Evolutionary conservation across 2,113 vertebrate genomes (phyloP).

Genomic region (Microtus richardsoni): DNA sequence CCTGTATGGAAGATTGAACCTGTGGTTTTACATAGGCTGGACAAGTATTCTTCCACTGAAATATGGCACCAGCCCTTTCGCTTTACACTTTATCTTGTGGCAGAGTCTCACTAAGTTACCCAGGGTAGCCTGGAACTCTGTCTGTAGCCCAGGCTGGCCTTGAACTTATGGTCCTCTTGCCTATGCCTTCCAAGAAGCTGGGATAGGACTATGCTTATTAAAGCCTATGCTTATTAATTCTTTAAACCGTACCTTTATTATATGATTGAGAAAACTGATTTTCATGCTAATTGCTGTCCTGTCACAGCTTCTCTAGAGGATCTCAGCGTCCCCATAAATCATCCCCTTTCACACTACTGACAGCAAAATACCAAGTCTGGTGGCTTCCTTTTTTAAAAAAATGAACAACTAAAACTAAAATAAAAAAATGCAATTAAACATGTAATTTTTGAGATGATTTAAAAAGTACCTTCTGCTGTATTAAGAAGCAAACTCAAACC

Average conservation of each 20-base stretch:
- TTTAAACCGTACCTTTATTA: not conserved
- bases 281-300: not conserved
- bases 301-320: not conserved
- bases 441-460: not conserved
- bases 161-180: not conserved
- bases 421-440: not conserved
- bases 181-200: not conserved
- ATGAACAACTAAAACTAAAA: not conserved
- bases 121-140: not conserved
- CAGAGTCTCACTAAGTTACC: not conserved
- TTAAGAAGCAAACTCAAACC: not conserved
- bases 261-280: not conserved
- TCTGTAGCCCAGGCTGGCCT: not conserved
- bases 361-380: not conserved
- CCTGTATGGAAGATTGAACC: not conserved
- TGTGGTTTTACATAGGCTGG: not conserved
- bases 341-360: not conserved
- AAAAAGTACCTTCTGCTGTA: not conserved
- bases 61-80: too few species aligned
- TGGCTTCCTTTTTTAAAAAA: not conserved
- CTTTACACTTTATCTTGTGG: not conserved
- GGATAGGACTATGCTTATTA: not conserved
- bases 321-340: not conserved
- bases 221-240: constrained; percentile 20
- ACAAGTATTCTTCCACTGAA: rapidly evolving